Evolutionary conservation across 1,140 invertebrate genomes (phyloP).

Genomic region (Bombus impatiens): DNA sequence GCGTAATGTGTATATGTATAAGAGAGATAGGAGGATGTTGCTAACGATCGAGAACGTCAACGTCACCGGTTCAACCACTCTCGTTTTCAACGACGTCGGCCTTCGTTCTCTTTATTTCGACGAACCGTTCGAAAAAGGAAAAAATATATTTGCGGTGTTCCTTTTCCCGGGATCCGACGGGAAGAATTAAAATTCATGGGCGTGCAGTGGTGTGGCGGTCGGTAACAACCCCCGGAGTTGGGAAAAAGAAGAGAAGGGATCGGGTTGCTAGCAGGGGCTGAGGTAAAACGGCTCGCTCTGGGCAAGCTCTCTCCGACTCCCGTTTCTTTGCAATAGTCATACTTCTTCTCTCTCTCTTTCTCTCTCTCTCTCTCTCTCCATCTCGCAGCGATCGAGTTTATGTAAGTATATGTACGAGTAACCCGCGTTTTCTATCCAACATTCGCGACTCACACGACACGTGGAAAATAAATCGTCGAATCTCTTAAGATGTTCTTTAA

Average conservation of each 20-base stretch:
- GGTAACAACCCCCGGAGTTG: conserved; percentile 38
- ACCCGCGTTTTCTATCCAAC: neutral
- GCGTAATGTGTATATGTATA: neutral
- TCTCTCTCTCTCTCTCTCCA: no score
- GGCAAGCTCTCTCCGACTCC: conserved; percentile 14
- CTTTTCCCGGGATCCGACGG: conserved; percentile 30
- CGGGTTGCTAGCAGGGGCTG: neutral
- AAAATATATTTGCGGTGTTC: conserved; percentile 36
- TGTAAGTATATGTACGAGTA: neutral
- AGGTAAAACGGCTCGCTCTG: conserved; percentile 11
- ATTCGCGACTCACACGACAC: neutral
- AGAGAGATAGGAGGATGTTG: no score
- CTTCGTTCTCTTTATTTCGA: conserved; percentile 9
- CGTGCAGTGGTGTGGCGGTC: conserved; percentile 26
- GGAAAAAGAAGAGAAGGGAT: neutral
- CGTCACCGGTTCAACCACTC: conserved; percentile 7
- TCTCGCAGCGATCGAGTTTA: neutral
- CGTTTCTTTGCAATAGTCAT: neutral
- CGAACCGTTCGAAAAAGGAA: neutral
- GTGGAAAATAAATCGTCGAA: conserved; percentile 4
- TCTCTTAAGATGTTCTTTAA: neutral
- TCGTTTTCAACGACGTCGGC: conserved; percentile 26
- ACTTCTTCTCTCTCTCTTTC: neutral
- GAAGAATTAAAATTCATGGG: conserved; percentile 56
- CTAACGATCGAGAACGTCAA: conserved; percentile 8